A percentile compares a stretch with the other conserved stretches of the same genome.
Evolutionary conservation across 2,888 invertebrate genomes (phyloP).

Genomic region (Drosophila prolongata): DNA sequence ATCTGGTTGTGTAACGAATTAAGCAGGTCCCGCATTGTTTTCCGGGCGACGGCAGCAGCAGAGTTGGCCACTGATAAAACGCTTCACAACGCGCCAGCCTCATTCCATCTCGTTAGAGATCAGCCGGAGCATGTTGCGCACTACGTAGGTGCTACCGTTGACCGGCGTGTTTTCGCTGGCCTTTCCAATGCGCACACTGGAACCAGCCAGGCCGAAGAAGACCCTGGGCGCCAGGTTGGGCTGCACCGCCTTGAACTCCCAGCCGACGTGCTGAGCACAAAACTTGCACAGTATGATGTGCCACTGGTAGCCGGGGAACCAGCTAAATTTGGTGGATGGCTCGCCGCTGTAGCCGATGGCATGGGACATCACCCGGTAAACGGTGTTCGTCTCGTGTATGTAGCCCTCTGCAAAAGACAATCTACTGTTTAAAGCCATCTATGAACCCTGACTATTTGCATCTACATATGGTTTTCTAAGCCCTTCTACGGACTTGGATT

Average conservation of each 20-base stretch:
- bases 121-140: conserved; percentile 73
- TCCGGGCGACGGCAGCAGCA: conserved; percentile 38
- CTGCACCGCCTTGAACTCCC: conserved; percentile 90
- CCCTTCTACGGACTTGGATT: no score
- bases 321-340: conserved; percentile 90
- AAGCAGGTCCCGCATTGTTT: conserved; percentile 26
- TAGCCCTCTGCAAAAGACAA: conserved; percentile 86
- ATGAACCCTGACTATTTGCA: background rate
- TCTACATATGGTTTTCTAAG: no score
- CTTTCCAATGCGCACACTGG: conserved; percentile 84
- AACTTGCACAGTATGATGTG: conserved; percentile 89
- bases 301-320: conserved; percentile 96
- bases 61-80: conserved; percentile 53
- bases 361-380: conserved; percentile 85
- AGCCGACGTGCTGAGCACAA: conserved; percentile 91
- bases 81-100: conserved; percentile 76
- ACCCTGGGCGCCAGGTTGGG: conserved; percentile 87
- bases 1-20: conserved; percentile 53
- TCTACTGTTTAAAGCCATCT: no score
- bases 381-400: conserved; percentile 92
- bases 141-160: conserved; percentile 66
- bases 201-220: conserved; percentile 90
- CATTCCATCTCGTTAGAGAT: conserved; percentile 70
- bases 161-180: conserved; percentile 55
- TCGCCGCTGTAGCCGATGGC: conserved; percentile 85